phyloP scores from a whole-genome alignment of 2,888 invertebrate species.

The Sympetrum striolatum region DNA sequence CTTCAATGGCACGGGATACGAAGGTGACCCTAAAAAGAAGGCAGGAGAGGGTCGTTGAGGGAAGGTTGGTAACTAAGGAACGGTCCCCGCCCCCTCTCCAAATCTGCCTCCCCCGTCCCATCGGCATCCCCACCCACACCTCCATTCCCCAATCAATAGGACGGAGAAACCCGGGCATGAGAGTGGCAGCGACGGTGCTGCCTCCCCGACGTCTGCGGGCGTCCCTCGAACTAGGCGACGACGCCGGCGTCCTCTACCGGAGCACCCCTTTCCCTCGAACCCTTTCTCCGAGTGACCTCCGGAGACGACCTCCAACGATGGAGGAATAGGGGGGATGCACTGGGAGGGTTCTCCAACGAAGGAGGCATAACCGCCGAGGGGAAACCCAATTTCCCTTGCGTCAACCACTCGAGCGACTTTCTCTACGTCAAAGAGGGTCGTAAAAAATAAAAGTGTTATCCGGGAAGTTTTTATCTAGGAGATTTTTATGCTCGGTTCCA shows the following conservation, averaged over 20 bases:
- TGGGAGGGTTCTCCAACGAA: background rate
- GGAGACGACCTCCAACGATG: background rate
- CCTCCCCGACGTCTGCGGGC: conserved; percentile 11
- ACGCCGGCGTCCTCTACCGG: background rate
- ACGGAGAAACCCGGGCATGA: background rate
- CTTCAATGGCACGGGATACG: conserved; percentile 11
- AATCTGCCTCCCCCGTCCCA: background rate
- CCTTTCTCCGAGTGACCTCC: background rate
- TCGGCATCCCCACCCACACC: background rate
- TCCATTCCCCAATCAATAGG: conserved; percentile 12
- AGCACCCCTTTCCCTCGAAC: background rate
- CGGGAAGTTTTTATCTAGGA: too few species aligned
- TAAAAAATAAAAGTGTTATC: too few species aligned
- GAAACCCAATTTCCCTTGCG: too few species aligned
- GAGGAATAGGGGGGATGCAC: background rate
- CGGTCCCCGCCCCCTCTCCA: background rate
- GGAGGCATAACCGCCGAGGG: background rate
- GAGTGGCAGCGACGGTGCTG: background rate
- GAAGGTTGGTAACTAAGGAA: conserved; percentile 25
- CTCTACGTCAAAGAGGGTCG: too few species aligned
- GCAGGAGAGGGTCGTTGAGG: conserved; percentile 1
- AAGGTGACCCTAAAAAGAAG: conserved; percentile 4
- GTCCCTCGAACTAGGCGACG: background rate
- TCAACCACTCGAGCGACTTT: too few species aligned
- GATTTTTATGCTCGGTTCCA: too few species aligned